These are phyloP conservation scores for Oopsacas minuta DNA, from an alignment of 37 sponge, comb jelly and placozoan genomes.

Conservation along the genomic window DNA sequence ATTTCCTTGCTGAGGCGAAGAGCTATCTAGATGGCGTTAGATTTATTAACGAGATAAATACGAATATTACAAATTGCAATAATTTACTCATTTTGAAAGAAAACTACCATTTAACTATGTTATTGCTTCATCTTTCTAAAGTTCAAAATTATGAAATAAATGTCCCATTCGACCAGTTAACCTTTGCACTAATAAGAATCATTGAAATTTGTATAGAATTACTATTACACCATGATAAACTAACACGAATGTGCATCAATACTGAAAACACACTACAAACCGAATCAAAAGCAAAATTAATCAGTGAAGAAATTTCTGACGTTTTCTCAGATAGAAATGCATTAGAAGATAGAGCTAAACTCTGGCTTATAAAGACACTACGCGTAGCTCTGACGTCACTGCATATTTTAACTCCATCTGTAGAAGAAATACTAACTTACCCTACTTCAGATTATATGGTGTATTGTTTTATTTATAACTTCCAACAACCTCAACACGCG, in stretches of 20 bases:
- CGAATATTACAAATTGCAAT: not conserved
- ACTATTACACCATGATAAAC: not conserved
- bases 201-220: not conserved
- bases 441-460: slow-evolving; percentile 11
- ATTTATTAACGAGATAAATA: not conserved
- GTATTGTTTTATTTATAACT: not conserved
- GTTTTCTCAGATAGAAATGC: not conserved
- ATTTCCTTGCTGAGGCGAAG: not conserved
- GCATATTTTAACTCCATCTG: slow-evolving; percentile 8
- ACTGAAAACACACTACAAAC: not conserved
- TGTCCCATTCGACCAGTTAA: not conserved
- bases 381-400: not conserved
- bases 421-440: not conserved
- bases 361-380: not conserved
- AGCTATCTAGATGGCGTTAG: not conserved
- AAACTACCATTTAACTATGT: not conserved
- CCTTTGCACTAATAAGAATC: not conserved
- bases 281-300: not conserved
- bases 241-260: not conserved
- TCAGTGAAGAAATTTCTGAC: not conserved
- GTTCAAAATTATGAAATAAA: not conserved
- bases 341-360: not conserved
- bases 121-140: not conserved
- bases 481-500: slow-evolving; percentile 5
- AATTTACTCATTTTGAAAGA: not conserved